These are phyloP conservation scores for Brachyopa scutellaris DNA, from an alignment of 2,888 invertebrate species.

Conservation along the genomic window DNA sequence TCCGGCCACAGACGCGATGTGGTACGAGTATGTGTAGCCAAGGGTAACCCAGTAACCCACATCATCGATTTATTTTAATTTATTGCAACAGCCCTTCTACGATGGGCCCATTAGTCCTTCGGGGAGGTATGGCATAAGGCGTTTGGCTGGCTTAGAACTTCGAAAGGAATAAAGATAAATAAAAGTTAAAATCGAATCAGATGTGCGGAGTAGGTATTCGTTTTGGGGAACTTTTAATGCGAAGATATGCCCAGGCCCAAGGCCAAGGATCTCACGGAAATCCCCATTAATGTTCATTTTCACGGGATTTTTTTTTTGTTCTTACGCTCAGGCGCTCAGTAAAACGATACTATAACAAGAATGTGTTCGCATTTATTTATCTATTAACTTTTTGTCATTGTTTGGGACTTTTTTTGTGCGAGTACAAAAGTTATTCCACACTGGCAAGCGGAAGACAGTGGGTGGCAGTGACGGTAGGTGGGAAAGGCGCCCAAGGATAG, in stretches of 20 bases:
- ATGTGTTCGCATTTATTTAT: slow-evolving; percentile 50
- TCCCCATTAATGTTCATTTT: slow-evolving; percentile 13
- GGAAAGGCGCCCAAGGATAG: background rate
- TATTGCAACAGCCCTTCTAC: slow-evolving; percentile 41
- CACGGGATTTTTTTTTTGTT: slow-evolving; percentile 1
- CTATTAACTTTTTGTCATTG: slow-evolving; percentile 53
- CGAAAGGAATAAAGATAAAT: slow-evolving; percentile 28
- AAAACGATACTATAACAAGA: slow-evolving; percentile 28
- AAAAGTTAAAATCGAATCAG: slow-evolving; percentile 44
- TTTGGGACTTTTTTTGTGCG: slow-evolving; percentile 9
- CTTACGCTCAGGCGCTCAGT: slow-evolving; percentile 4
- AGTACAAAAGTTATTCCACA: no score
- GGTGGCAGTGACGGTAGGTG: background rate
- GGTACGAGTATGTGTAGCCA: background rate
- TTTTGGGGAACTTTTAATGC: slow-evolving; percentile 32
- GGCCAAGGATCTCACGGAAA: background rate
- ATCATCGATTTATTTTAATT: slow-evolving; percentile 67
- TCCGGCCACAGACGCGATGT: background rate
- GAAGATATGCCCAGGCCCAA: background rate
- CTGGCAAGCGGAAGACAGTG: background rate
- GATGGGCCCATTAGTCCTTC: slow-evolving; percentile 35
- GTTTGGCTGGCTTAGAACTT: no score
- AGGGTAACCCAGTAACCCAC: slow-evolving; percentile 22
- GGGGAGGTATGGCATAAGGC: background rate
- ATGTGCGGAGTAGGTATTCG: slow-evolving; percentile 25